A percentile compares a stretch with the other conserved stretches of the same genome.
These are phyloP conservation scores for Zaprionus bogoriensis DNA, from an alignment of 2,888 invertebrate species.

Conservation along the genomic window DNA sequence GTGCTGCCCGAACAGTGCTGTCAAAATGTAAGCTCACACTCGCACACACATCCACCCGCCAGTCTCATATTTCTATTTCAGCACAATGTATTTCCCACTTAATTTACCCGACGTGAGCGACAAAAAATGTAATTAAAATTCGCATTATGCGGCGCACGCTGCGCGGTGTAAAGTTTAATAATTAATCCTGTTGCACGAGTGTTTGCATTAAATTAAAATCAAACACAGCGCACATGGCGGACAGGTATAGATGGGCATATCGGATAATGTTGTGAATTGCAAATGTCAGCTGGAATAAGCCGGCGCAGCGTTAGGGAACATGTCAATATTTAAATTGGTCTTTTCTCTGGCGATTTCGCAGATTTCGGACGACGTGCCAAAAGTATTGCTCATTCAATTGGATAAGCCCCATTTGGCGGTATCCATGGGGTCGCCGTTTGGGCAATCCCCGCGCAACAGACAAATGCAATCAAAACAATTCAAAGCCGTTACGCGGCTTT, in stretches of 20 bases:
- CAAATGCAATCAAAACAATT: slow-evolving; percentile 53
- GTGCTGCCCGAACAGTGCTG: slow-evolving; percentile 6
- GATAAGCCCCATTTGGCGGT: slow-evolving; percentile 19
- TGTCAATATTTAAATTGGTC: slow-evolving; percentile 38
- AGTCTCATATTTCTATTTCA: not conserved
- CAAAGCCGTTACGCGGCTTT: slow-evolving; percentile 39
- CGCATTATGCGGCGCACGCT: slow-evolving; percentile 17
- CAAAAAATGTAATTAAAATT: slow-evolving; percentile 50
- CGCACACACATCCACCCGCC: not conserved
- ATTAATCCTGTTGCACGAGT: slow-evolving; percentile 57
- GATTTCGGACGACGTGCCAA: slow-evolving; percentile 7
- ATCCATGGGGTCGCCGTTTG: not conserved
- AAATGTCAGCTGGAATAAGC: slow-evolving; percentile 32
- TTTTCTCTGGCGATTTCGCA: not conserved
- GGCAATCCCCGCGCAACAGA: not conserved
- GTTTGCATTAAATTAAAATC: slow-evolving; percentile 61
- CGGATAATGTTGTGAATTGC: slow-evolving; percentile 27
- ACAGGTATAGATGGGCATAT: not conserved
- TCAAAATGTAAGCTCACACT: not conserved
- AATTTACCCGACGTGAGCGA: not conserved
- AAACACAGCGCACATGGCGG: not conserved
- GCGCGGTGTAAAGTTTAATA: slow-evolving; percentile 34
- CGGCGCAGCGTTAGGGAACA: slow-evolving; percentile 6
- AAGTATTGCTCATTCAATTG: slow-evolving; percentile 17
- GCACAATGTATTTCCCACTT: not conserved